Conservation (phyloP, 2,888 invertebrate species). For the Eilema griseolum region DNA sequence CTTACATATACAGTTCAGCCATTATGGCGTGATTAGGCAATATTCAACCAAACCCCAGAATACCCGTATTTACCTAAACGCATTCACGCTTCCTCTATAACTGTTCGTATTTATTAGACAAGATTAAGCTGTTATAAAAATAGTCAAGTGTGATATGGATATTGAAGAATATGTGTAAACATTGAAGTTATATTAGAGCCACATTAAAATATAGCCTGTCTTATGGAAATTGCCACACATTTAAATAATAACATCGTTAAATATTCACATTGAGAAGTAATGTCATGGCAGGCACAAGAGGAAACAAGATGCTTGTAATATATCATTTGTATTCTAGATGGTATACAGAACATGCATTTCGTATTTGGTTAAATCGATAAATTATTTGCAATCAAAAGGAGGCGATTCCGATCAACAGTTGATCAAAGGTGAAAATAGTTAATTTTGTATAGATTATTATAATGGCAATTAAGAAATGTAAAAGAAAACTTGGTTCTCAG, state of each 20-base stretch:
- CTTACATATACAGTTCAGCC: no score
- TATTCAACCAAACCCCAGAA: no score
- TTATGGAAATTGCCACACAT: slow-evolving; percentile 10
- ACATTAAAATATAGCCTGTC: not conserved
- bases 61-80: no score
- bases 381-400: not conserved
- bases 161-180: slow-evolving; percentile 43
- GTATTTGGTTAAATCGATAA: not conserved
- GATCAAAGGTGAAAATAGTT: not conserved
- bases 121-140: not conserved
- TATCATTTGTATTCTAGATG: not conserved
- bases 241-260: slow-evolving; percentile 17
- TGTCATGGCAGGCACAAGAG: not conserved
- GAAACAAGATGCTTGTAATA: slow-evolving; percentile 6
- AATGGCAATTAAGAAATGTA: no score
- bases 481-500: no score
- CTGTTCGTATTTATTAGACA: no score
- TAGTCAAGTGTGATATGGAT: slow-evolving; percentile 11
- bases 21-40: no score
- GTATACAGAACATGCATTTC: not conserved
- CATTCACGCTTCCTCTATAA: no score
- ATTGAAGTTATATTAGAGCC: not conserved
- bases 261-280: slow-evolving; percentile 10
- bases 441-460: no score
- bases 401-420: not conserved